Evolutionary conservation across 2,888 invertebrate genomes (phyloP).

Genomic region (Shargacucullia verbasci): DNA sequence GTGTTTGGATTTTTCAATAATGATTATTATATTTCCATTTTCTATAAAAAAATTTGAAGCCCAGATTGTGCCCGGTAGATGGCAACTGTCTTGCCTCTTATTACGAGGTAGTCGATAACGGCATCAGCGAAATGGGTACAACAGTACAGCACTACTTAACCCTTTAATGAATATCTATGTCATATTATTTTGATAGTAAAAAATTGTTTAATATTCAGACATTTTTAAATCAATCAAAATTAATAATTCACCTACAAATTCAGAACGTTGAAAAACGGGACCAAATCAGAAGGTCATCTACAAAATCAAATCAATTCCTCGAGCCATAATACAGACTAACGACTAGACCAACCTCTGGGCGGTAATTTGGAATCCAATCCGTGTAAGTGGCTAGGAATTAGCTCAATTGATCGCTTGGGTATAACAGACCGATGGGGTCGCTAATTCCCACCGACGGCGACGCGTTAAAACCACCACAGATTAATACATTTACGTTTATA

Average conservation of each 20-base stretch:
- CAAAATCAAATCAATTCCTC: conserved; percentile 29
- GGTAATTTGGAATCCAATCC: conserved; percentile 50
- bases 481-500: conserved; percentile 26
- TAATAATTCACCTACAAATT: background rate
- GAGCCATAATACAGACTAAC: conserved; percentile 32
- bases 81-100: no score
- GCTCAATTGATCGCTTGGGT: conserved; percentile 45
- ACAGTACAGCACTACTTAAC: no score
- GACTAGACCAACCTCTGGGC: conserved; percentile 34
- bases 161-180: no score
- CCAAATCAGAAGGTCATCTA: conserved; percentile 20
- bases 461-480: conserved; percentile 32
- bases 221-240: no score
- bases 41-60: no score
- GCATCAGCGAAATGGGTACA: no score
- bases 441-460: conserved; percentile 28
- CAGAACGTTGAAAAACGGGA: conserved; percentile 7
- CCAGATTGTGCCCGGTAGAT: no score
- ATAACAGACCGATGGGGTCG: conserved; percentile 26
- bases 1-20: no score
- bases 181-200: no score
- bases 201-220: no score
- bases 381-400: conserved; percentile 55
- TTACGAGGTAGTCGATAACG: no score
- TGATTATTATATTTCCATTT: no score